Evolutionary conservation across 2,888 invertebrate genomes (phyloP), one percentile per base, ranked within the genome.

Genomic region (Taphrorychus bicolor): DNA sequence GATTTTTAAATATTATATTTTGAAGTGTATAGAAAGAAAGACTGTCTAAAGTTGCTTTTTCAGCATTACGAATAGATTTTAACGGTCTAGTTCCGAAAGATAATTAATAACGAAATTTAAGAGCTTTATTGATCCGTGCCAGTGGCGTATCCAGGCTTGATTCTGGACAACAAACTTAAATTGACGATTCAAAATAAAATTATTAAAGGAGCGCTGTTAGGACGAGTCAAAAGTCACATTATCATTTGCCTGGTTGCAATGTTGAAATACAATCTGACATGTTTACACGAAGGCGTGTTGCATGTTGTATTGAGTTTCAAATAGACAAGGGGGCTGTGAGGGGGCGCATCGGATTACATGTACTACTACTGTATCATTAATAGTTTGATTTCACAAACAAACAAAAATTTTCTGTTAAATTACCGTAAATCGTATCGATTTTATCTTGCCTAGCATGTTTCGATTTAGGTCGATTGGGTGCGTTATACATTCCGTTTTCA

Each of bases 231-330:
- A 45, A 45, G 45, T 45, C 45, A 14, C 45, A 17, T 45, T 51
- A 51, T 51, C 51, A 19, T 14, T 51, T 18, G 18, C 19, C 16
- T 14, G n/a, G 21, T 21, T 16, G 11, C 48, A 48, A 24, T n/a
- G 21, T 21, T 45, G 45, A 45, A 62, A 62, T 19, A 48, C 32
- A 45, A 62, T 53, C 41, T 41, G 17, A 7, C 48, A 56, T 58
- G 63, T 63, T 51, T 56, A 40, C 51, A 41, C 21, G 48, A 59
- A 66, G 66, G 66, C 66, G 66, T 66, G 66, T 66, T 61, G 24
- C 21, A 40, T 42, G 19, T 60, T 61, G 57, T 56, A 66, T 66
- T 57, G 51, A 41, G 59, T 66, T 61, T 57, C 66, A 48, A 45
- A 16, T 56, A 53, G 54, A 61, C 60, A 51, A 52, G 49, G 60